Evolutionary conservation across 2,888 invertebrate genomes (phyloP), one percentile per base, ranked within the genome.

Genomic region (Labia minor): DNA sequence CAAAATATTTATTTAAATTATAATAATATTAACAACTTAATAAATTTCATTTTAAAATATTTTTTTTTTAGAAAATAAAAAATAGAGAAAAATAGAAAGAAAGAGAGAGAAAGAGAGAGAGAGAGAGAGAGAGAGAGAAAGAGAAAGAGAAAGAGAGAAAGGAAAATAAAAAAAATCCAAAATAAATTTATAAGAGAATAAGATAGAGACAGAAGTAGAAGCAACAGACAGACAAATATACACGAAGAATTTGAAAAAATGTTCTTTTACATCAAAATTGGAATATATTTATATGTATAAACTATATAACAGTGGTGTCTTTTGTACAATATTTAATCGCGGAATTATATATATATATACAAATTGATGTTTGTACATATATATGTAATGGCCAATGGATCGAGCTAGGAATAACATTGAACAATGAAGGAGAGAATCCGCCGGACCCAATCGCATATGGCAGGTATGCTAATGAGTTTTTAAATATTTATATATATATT

Each of bases 361-460:
- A n/a, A n/a, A n/a, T n/a, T n/a, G n/a, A n/a, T n/a, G n/a, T n/a
- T n/a, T n/a, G n/a, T n/a, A n/a, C n/a, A n/a, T n/a, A n/a, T n/a
- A n/a, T n/a, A n/a, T n/a, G 8, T 26, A n/a, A 49, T 49, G 49
- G 49, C 49, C 49, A 49, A 49, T 49, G 49, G 49, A 49, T 49
- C 49, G 49, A 49, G 49, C 49, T 49, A 14, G 49, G 49, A 49
- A 49, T 49, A 49, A 14, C 49, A 49, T 49, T 49, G 49, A 49
- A 49, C 49, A 49, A 49, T 49, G 16, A 49, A 49, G 49, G 49
- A 49, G 49, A 49, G 49, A 49, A 49, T 49, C 49, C 49, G 49
- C 49, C 49, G 6, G 49, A 49, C 49, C 49, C 49, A 49, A 49
- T 49, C 16, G 8, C 49, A 49, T 49, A 49, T 49, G 49, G 49